phyloP scores from a whole-genome alignment of 2,113 vertebrate genomes.

The Coreoperca whiteheadi region DNA sequence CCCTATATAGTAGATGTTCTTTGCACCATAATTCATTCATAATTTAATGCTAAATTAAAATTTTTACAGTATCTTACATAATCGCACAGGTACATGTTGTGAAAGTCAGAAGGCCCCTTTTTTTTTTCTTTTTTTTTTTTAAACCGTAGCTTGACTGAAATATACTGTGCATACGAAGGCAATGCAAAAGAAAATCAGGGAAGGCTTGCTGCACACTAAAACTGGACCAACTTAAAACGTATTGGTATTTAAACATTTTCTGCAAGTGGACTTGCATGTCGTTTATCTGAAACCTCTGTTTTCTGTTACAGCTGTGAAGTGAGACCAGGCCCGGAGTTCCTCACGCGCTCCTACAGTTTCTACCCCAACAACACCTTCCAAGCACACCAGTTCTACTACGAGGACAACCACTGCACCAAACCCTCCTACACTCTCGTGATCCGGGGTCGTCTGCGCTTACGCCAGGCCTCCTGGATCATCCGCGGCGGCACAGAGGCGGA shows the following conservation, averaged over 20 bases:
- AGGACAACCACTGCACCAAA: slow-evolving; percentile 82
- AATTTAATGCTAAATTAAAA: background rate
- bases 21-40: background rate
- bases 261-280: background rate
- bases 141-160: background rate
- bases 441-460: slow-evolving; percentile 90
- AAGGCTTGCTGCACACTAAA: background rate
- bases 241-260: background rate
- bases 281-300: background rate
- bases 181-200: background rate
- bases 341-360: slow-evolving; percentile 96
- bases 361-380: slow-evolving; percentile 90
- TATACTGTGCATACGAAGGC: background rate
- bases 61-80: background rate
- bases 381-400: slow-evolving; percentile 82
- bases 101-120: background rate
- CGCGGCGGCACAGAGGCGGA: slow-evolving; percentile 95
- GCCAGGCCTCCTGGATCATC: slow-evolving; percentile 97
- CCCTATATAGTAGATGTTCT: background rate
- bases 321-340: slow-evolving; percentile 94
- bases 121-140: too few relatives aligned
- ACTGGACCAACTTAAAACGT: background rate
- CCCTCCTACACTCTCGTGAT: slow-evolving; percentile 84
- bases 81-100: background rate
- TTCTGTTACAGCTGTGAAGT: slow-evolving; percentile 90